phyloP scores from a whole-genome alignment of 2,888 invertebrate species.

The Actias luna region DNA sequence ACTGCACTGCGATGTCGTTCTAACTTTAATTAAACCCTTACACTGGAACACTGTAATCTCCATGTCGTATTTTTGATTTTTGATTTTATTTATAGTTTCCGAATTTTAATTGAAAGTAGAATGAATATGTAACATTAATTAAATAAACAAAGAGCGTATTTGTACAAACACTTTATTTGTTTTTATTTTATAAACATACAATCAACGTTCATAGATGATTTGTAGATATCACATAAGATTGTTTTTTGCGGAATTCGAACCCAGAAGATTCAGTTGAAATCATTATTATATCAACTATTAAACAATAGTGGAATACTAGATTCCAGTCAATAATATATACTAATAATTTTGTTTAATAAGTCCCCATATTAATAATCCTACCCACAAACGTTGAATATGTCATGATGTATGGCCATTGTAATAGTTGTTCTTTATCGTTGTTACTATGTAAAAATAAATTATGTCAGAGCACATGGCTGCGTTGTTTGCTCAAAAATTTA shows the following conservation, averaged over 20 bases:
- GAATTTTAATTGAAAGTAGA: no score
- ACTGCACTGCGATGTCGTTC: conserved; percentile 14
- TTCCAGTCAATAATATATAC: background rate
- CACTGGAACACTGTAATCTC: conserved; percentile 12
- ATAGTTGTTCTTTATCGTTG: background rate
- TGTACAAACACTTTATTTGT: no score
- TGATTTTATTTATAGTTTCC: no score
- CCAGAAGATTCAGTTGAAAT: no score
- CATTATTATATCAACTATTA: no score
- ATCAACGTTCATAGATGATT: no score
- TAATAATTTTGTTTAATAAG: background rate
- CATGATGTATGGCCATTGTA: background rate
- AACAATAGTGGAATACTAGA: no score
- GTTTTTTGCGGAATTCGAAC: no score
- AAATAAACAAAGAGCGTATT: no score
- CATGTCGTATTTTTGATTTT: background rate
- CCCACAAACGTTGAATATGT: background rate
- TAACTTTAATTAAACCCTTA: conserved; percentile 27
- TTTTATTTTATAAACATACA: no score
- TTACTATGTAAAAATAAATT: conserved; percentile 6
- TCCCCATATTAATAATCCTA: background rate
- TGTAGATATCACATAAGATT: no score
- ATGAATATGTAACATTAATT: no score
- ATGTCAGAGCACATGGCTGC: conserved; percentile 34
- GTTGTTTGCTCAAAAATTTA: conserved; percentile 44